Percentiles rank a stretch among this genome's conserved stretches.
These are phyloP conservation scores for Trichonephila clavata DNA, from an alignment of 1,140 invertebrate species.

Conservation along the genomic window DNA sequence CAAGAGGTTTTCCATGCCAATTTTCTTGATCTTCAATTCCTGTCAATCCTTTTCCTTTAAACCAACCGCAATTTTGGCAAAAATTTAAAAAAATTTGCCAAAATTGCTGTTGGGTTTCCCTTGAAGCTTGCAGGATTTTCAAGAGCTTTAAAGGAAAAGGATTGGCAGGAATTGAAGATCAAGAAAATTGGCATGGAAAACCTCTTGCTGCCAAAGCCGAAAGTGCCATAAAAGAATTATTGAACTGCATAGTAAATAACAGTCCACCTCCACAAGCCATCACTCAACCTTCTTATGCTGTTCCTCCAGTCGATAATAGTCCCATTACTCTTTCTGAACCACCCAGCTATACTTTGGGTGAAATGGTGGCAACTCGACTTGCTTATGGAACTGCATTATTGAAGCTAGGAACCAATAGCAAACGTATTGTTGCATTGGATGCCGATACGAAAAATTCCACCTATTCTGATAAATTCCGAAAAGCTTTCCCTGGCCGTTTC, in stretches of 20 bases:
- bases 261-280: slow-evolving; percentile 81
- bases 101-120: slow-evolving; percentile 94
- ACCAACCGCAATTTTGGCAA: slow-evolving; percentile 96
- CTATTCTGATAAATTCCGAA: slow-evolving; percentile 95
- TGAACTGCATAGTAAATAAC: slow-evolving; percentile 58
- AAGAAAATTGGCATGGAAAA: slow-evolving; percentile 98
- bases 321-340: slow-evolving; percentile 90
- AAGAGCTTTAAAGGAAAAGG: slow-evolving; percentile 96
- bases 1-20: slow-evolving; percentile 98
- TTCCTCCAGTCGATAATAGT: slow-evolving; percentile 87
- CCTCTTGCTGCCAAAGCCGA: slow-evolving; percentile 91
- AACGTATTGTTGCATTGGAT: slow-evolving; percentile 94
- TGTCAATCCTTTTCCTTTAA: slow-evolving; percentile 92
- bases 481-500: slow-evolving; percentile 87
- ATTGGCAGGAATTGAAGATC: slow-evolving; percentile 91
- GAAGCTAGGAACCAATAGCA: slow-evolving; percentile 91
- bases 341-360: slow-evolving; percentile 89
- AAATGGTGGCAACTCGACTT: slow-evolving; percentile 91
- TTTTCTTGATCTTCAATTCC: slow-evolving; percentile 95
- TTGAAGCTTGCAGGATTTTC: slow-evolving; percentile 88
- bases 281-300: slow-evolving; percentile 86
- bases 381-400: slow-evolving; percentile 97
- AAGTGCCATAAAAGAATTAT: slow-evolving; percentile 79
- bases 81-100: too few relatives aligned
- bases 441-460: slow-evolving; percentile 99